Base-by-base conservation (phyloP, 2,113 vertebrate genomes). In the Thymallus thymallus region DNA sequence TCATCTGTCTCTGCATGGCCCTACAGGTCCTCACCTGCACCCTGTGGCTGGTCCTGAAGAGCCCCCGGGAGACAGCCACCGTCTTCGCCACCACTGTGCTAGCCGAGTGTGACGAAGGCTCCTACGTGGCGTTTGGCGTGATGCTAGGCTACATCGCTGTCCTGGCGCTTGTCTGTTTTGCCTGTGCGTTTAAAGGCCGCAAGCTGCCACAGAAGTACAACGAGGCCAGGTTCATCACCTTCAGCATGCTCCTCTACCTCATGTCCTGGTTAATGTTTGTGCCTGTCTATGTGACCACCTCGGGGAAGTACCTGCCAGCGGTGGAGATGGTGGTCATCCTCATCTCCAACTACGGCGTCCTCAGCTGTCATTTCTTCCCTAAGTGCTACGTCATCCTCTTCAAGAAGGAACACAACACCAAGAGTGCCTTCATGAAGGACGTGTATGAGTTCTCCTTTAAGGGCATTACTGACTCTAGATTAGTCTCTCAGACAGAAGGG, bases 191-290 rank as follows among this genome's bases (percentile, higher is more conserved):
- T 82, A 95, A 93, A 89, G 94, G 95, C 6, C 93, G 95, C 41
- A 97, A 97, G 71, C 84, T 96, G 32, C 96, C 96, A 13, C 92
- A 95, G 76, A 93, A 94, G 77, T 97, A 97, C 87, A 97, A 96
- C 0, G 95, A 98, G 79, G 93, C 95, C 1, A 96, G 94, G 87
- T 96, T 96, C 86, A 95, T 96, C 80, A 97, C 96, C 4, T 97
- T 97, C 66, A 92, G 96, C 72, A 96, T 96, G 96, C 81, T 98
- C 5, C 93, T 96, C 76, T 97, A 95, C 81, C 95, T 97, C 66
- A 96, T 96, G 79, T 94, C 95, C 0, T 97, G 96, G 95, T 76
- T 94, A 26, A 93, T 94, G 1, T 97, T 98, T 76, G 91, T 97
- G 45, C 96, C 95, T 0, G 81, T 96, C 32, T 93, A 96, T 0